Conservation (phyloP, 2,888 invertebrate genomes). For the Drosophila paramelanica region DNA sequence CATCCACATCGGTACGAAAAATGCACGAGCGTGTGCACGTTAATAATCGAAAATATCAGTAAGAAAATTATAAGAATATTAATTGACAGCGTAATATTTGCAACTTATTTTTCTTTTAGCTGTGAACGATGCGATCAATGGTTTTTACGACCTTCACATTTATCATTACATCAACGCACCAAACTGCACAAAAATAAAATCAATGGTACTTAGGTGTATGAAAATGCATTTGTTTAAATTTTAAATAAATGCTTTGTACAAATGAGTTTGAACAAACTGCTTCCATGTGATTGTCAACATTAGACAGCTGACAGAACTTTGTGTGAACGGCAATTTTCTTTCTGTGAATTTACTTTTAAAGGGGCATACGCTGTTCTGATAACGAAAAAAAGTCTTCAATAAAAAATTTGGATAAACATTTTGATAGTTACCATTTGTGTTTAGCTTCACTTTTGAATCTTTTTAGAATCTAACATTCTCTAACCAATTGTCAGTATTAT, state of each 20-base stretch:
- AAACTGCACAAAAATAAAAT: conserved; percentile 53
- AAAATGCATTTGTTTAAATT: background rate
- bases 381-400: background rate
- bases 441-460: background rate
- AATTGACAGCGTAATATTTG: background rate
- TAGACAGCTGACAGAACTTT: conserved; percentile 33
- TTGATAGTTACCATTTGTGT: background rate
- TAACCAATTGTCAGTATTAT: background rate
- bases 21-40: conserved; percentile 57
- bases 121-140: conserved; percentile 60
- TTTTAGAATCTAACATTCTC: background rate
- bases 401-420: background rate
- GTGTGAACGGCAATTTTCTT: conserved; percentile 38
- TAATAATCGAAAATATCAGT: conserved; percentile 57
- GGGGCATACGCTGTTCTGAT: conserved; percentile 39
- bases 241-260: conserved; percentile 6
- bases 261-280: background rate
- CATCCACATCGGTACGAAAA: conserved; percentile 54
- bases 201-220: background rate
- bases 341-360: conserved; percentile 8
- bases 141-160: conserved; percentile 60
- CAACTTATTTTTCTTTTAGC: conserved; percentile 26
- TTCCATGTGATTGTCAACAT: conserved; percentile 13
- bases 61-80: conserved; percentile 4
- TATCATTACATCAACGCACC: conserved; percentile 46